Evolutionary conservation across 2,797 vertebrate species (phyloP).

Genomic region (Mus minutoides): DNA sequence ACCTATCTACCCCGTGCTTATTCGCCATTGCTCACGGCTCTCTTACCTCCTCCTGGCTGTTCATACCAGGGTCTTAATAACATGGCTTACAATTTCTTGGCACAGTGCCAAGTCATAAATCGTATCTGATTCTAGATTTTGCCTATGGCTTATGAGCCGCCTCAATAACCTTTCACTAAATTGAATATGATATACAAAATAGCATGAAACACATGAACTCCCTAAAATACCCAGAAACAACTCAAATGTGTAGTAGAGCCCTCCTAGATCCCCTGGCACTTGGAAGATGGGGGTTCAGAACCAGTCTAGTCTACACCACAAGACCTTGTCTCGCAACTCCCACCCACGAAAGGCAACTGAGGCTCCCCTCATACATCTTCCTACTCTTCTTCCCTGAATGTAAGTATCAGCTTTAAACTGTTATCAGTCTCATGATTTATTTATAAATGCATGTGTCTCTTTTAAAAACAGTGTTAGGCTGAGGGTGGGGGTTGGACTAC

Average conservation of each 20-base stretch:
- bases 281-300: background rate
- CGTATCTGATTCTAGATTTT: background rate
- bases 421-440: background rate
- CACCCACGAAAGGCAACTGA: background rate
- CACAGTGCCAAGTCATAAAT: background rate
- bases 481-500: accelerated
- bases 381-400: background rate
- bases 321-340: background rate
- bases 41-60: background rate
- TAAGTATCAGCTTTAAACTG: background rate
- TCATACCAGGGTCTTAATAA: background rate
- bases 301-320: background rate
- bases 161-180: background rate
- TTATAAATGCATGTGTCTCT: background rate
- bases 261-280: background rate
- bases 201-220: background rate
- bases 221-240: background rate
- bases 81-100: background rate
- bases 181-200: background rate
- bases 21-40: background rate
- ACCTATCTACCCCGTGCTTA: background rate
- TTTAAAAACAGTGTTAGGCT: background rate
- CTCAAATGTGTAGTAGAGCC: too few relatives aligned
- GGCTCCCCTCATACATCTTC: accelerated
- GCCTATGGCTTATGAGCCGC: background rate